Conservation (phyloP, 2,113 vertebrate genomes). For the Cromileptes altivelis region DNA sequence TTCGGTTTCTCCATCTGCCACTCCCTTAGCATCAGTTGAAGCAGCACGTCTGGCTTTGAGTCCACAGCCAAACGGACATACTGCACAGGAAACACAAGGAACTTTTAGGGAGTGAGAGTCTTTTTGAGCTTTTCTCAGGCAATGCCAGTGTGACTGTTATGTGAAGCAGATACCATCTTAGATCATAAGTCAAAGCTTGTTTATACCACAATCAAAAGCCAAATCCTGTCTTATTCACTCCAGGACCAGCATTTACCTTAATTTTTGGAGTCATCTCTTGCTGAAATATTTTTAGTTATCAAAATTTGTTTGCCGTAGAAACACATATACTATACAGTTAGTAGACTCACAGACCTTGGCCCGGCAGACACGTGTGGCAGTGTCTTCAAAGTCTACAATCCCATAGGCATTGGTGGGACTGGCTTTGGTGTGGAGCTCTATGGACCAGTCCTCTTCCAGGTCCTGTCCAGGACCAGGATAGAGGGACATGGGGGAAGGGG, state of each 20-base stretch:
- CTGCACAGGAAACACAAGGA: constrained; percentile 76
- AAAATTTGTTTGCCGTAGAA: neutral
- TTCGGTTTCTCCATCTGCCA: constrained; percentile 98
- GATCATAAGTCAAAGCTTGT: constrained; percentile 20
- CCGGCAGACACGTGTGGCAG: constrained; percentile 89
- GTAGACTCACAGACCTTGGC: constrained; percentile 89
- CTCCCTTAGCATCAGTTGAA: constrained; percentile 93
- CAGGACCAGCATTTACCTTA: neutral
- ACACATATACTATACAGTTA: neutral
- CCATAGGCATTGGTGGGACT: constrained; percentile 94
- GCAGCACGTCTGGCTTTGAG: constrained; percentile 88
- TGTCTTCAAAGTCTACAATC: constrained; percentile 94
- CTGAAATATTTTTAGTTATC: neutral
- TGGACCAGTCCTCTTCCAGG: constrained; percentile 87
- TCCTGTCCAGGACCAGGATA: constrained; percentile 37
- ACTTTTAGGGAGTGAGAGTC: neutral
- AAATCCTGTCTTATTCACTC: neutral
- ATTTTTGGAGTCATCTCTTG: neutral
- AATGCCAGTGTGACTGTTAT: constrained; percentile 13
- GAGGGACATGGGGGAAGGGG: constrained; percentile 74
- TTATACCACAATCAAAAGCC: constrained; percentile 22
- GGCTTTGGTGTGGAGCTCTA: constrained; percentile 88
- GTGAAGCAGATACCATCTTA: constrained; percentile 40
- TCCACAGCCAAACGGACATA: constrained; percentile 94
- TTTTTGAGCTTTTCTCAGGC: constrained; percentile 1